phyloP scores from a whole-genome alignment of 2,797 vertebrate species.

The Sebastiscus tertius region DNA sequence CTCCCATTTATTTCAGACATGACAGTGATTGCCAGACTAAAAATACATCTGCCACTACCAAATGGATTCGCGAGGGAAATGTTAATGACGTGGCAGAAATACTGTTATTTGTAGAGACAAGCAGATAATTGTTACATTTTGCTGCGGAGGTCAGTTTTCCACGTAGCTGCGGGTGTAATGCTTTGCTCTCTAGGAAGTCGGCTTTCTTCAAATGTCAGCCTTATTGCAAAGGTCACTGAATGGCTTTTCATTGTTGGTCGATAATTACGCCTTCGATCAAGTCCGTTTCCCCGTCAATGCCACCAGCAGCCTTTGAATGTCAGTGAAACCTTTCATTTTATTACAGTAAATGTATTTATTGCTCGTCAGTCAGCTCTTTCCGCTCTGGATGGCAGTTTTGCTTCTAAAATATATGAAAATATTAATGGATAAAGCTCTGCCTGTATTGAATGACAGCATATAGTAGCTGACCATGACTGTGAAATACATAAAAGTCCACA shows the following conservation, averaged over 20 bases:
- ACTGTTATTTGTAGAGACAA: background rate
- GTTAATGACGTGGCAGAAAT: conserved; percentile 10
- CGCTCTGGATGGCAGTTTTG: background rate
- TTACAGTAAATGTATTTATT: background rate
- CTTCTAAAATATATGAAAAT: background rate
- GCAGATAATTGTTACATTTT: background rate
- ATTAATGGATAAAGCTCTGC: background rate
- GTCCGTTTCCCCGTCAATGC: conserved; percentile 5
- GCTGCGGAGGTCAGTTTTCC: background rate
- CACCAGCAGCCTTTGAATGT: conserved; percentile 30
- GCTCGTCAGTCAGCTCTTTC: background rate
- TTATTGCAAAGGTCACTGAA: conserved; percentile 39
- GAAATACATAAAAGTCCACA: background rate
- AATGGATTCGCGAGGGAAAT: conserved; percentile 39
- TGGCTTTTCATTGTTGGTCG: conserved; percentile 24
- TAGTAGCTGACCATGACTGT: background rate
- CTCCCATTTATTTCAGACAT: conserved; percentile 55
- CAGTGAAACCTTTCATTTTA: conserved; percentile 15
- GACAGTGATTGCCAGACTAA: conserved; percentile 64
- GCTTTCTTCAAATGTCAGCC: conserved; percentile 41
- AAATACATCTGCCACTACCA: conserved; percentile 58
- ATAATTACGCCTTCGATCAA: conserved; percentile 24
- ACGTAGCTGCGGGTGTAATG: background rate
- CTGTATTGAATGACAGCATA: background rate
- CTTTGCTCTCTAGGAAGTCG: conserved; percentile 1